Evolutionary conservation across 2,113 vertebrate species (phyloP).

Genomic region (Castor canadensis): DNA sequence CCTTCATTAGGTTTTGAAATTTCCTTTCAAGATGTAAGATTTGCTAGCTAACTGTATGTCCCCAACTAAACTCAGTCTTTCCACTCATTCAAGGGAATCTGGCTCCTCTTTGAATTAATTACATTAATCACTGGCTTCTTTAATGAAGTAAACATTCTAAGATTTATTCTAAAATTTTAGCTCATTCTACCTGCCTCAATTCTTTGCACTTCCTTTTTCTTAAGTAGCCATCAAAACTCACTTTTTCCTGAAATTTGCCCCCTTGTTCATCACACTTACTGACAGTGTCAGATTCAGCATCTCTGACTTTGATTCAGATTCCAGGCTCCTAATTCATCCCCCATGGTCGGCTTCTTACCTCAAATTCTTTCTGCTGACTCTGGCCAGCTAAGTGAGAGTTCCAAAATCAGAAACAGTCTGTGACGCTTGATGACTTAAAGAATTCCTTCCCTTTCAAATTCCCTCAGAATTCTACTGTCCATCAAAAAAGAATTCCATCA

Average conservation of each 20-base stretch:
- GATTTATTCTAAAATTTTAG: not conserved
- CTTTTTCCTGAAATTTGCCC: not conserved
- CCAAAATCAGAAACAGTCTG: not conserved
- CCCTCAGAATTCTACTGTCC: not conserved
- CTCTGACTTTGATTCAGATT: not conserved
- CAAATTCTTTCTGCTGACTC: not conserved
- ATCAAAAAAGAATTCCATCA: not conserved
- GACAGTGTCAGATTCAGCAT: not conserved
- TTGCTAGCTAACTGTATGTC: not conserved
- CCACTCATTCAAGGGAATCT: not conserved
- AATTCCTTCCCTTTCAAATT: too few relatives aligned
- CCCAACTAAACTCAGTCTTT: not conserved
- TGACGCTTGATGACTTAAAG: not conserved
- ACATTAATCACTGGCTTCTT: not conserved
- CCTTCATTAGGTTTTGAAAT: slow-evolving; percentile 62
- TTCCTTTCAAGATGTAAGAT: slow-evolving; percentile 58
- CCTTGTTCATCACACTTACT: not conserved
- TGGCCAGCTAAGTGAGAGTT: not conserved
- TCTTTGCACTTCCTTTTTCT: not conserved
- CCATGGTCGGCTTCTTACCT: not conserved
- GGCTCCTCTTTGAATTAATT: not conserved
- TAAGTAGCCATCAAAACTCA: not conserved
- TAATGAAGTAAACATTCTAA: not conserved
- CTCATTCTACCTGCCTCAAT: not conserved
- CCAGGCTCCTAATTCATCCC: not conserved